Base-by-base conservation (phyloP, 2,797 vertebrate species). In the Chrysocyon brachyurus region DNA sequence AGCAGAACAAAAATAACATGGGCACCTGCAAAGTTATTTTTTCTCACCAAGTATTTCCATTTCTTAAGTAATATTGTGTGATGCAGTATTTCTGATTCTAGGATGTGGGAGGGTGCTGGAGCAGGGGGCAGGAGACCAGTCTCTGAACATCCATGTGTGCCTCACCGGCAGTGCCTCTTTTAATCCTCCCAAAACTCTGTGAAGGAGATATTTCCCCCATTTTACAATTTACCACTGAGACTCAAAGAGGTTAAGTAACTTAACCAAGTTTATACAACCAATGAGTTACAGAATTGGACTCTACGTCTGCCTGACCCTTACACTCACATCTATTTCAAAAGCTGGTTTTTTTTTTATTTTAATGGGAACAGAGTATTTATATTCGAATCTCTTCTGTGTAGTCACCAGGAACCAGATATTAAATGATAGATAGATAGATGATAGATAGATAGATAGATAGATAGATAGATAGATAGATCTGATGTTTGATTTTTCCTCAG, bases 1-100 rank as follows among this genome's bases (percentile, higher is more conserved):
- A 95, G 89, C 72, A n/a, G 72, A 97, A 68, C 95, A 96, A 87
- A 97, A 96, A 95, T 92, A 97, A 75, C 87, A 46, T 12, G 10
- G 78, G 63, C 63, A 78, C 63, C 73, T 91, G 79, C 52, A 63
- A 75, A 90, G 22, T 82, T 94, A 59, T 94, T 86, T 97, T 52
- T 52, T 96, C 78, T 81, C 90, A 90, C 70, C 79, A 89, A 97
- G 87, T 11, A 0, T 75, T 91, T 97, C 56, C 7, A 97, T 97
- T 96, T 97, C 72, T 77, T 86, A 90, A 92, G 68, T 78, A 86
- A 79, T 97, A 7, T 91, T 97, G 93, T 94, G 36, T 75, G 78
- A 57, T 70, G 46, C 15, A 31, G 26, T 75, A 31, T 52, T 49
- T 75, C 46, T 52, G 72, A 75, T 49, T 75, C 15, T 15, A 17